A percentile compares a stretch with the other conserved stretches of the same genome.
phyloP scores from a whole-genome alignment of 2,888 invertebrate species.

The Lycophotia porphyrea region DNA sequence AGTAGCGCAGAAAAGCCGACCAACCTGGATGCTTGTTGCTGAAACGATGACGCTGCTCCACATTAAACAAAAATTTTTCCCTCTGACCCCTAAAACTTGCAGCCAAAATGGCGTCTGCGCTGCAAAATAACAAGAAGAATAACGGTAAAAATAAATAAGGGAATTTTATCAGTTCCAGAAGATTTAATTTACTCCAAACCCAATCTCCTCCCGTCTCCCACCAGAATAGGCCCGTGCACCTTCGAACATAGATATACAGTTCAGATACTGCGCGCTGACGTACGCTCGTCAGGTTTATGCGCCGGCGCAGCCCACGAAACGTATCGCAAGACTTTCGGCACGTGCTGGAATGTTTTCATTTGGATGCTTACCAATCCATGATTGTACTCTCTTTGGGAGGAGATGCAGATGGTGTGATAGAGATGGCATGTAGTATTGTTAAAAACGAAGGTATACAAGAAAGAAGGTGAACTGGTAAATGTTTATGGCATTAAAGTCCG shows the following conservation, averaged over 20 bases:
- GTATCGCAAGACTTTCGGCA: constrained; percentile 46
- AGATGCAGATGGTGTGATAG: constrained; percentile 13
- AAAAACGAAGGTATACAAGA: too few species aligned
- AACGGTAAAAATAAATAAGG: neutral
- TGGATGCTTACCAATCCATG: constrained; percentile 35
- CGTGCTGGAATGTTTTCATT: constrained; percentile 62
- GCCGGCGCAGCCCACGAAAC: constrained; percentile 45
- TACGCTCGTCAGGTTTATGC: constrained; percentile 67
- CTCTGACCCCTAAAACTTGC: neutral
- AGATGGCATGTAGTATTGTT: neutral
- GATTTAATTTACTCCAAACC: neutral
- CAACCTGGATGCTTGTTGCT: neutral
- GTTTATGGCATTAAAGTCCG: too few species aligned
- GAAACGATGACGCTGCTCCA: neutral
- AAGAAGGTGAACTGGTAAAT: too few species aligned
- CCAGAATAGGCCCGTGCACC: constrained; percentile 51
- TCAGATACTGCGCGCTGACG: constrained; percentile 58
- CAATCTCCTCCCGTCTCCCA: neutral
- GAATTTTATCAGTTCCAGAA: neutral
- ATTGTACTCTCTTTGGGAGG: constrained; percentile 1
- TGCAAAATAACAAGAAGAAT: neutral
- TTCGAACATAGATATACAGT: constrained; percentile 63
- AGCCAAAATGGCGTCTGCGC: neutral
- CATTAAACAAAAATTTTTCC: neutral
- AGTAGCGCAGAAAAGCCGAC: neutral